Base-by-base conservation (phyloP, 2,888 invertebrate species). In the Xestobium rufovillosum region DNA sequence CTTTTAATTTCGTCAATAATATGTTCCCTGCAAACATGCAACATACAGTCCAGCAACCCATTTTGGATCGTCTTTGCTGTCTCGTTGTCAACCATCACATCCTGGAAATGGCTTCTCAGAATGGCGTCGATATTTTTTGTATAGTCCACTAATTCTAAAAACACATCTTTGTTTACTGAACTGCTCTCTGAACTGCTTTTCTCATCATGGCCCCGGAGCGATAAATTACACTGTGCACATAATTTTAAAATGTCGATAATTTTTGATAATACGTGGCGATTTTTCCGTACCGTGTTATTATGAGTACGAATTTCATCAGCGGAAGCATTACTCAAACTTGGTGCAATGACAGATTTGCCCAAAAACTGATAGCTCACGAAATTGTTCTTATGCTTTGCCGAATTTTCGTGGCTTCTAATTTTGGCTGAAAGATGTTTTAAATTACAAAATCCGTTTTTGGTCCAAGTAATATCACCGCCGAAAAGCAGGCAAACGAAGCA, bases 181-280 rank as follows among this genome's bases (percentile, higher is more conserved):
- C n/a, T n/a, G n/a, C n/a, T 19, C 6, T 8, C n/a, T n/a, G 23
- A 19, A 19, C n/a, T n/a, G 23, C 6, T n/a, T n/a, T 6, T 19
- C n/a, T 19, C 23, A n/a, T 19, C n/a, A n/a, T 19, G 23, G 23
- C 23, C 23, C n/a, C n/a, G n/a, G n/a, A 19, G 23, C n/a, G 23
- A 6, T 8, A 19, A n/a, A 19, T 19, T 19, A n/a, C 23, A 19
- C n/a, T 19, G 6, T 6, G 6, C 23, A n/a, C 23, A 19, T n/a
- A 19, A 19, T 19, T 19, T 19, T n/a, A 19, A 19, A 19, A 19
- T n/a, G 23, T 19, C 23, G 23, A 19, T 19, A 19, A 19, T 19
- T n/a, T 19, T 19, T 19, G 23, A 19, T n/a, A 19, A n/a, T 6
- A 19, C 23, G 23, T 19, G n/a, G n/a, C 23, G 23, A n/a, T 19